Percentiles rank a stretch among this genome's conserved stretches.
Evolutionary conservation across 2,888 invertebrate species (phyloP).

Genomic region (Norana najaformis): DNA sequence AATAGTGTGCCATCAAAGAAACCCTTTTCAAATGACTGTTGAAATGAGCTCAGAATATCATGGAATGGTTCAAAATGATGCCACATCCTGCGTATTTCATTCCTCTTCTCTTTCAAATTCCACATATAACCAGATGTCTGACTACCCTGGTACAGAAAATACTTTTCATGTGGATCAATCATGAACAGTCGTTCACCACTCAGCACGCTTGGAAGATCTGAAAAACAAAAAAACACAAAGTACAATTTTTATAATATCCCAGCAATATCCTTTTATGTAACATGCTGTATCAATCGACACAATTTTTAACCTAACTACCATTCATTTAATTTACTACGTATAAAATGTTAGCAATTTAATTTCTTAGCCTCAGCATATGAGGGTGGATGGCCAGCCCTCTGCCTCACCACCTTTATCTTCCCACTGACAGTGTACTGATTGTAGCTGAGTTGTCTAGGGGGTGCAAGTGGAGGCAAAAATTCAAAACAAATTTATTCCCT

Average conservation of each 20-base stretch:
- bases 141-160: conserved; percentile 43
- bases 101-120: conserved; percentile 38
- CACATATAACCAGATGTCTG: conserved; percentile 46
- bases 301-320: not conserved
- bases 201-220: conserved; percentile 53
- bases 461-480: too few species aligned
- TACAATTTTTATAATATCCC: not conserved
- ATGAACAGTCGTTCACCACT: conserved; percentile 51
- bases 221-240: conserved; percentile 31
- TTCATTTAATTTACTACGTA: too few species aligned
- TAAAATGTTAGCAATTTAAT: too few species aligned
- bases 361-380: too few species aligned
- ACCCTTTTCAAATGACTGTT: conserved; percentile 41
- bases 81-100: conserved; percentile 31
- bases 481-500: too few species aligned
- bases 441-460: too few species aligned
- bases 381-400: too few species aligned
- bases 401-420: too few species aligned
- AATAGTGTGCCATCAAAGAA: conserved; percentile 53
- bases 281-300: not conserved
- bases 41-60: conserved; percentile 46
- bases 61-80: conserved; percentile 47
- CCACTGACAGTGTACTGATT: too few species aligned
- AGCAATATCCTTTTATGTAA: not conserved
- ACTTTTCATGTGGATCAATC: conserved; percentile 53